Base-by-base conservation (phyloP, 2,797 vertebrate genomes). In the Brachyalestes nurse region DNA sequence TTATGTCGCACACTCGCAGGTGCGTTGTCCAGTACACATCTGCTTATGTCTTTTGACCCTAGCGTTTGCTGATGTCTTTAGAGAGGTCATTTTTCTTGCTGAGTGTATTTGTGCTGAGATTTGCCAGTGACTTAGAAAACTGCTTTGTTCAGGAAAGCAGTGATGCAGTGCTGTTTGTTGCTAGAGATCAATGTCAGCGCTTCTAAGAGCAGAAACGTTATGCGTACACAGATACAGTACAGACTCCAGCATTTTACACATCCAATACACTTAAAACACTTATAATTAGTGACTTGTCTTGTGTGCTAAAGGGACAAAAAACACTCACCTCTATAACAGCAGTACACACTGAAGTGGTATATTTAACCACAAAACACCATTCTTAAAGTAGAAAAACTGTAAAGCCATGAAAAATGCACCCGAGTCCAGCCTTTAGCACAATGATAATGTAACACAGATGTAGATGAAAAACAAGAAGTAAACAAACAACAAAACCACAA, bases 31-130 rank as follows among this genome's bases (percentile, higher is more conserved):
- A 40, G 28, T 38, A 38, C 28, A 72, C 70, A 55, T 57, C 19
- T 38, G 53, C 53, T 57, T 34, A 23, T 12, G 17, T 28, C 49
- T 40, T 57, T 57, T 58, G 53, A 58, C 23, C 21, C 47, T 9
- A 25, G 6, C 9, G 67, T 17, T 49, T 55, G 23, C 70, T 34
- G 70, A 34, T 28, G 70, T 14, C 47, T 55, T 47, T 70, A n/a
- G 7, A 38, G 51, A 58, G 71, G 28, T 57, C 51, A 21, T 21
- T 49, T 57, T 34, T 57, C 28, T 14, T 57, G 17, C 51, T 72
- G 10, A 21, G 25, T 57, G 71, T 72, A 72, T 72, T 53, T 72
- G 28, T 42, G 28, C 34, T 57, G 51, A 72, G 6, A 40, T 72
- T 58, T 72, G 28, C 9, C 53, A 58, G 71, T 40, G 51, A 21